A percentile compares a stretch with the other conserved stretches of the same genome.
phyloP scores from a whole-genome alignment of 2,888 invertebrate genomes.

The Thecocarcelia acutangulata region DNA sequence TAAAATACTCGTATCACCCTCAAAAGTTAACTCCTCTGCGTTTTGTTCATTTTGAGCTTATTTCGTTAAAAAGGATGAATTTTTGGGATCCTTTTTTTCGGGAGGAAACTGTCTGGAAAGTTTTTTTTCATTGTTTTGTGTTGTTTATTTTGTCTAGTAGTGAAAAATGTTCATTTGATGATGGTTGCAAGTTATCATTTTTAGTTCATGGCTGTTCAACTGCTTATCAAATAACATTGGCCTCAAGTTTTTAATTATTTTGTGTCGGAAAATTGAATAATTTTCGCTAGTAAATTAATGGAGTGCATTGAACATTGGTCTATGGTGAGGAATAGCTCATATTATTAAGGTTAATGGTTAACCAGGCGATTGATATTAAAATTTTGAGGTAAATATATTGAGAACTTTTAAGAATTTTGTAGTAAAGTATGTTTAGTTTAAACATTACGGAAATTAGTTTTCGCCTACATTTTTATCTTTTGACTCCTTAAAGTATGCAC shows the following conservation, averaged over 20 bases:
- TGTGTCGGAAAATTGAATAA: neutral
- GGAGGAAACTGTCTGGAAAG: conserved; percentile 67
- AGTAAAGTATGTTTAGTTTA: too few species aligned
- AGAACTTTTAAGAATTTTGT: too few species aligned
- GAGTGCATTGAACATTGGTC: too few species aligned
- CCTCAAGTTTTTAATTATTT: conserved; percentile 27
- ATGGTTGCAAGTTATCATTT: conserved; percentile 31
- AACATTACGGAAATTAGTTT: too few species aligned
- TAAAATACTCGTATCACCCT: neutral
- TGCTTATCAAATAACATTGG: conserved; percentile 54
- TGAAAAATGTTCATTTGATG: conserved; percentile 54
- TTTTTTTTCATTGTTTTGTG: conserved; percentile 64
- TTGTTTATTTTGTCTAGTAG: conserved; percentile 54
- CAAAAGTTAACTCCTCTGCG: neutral
- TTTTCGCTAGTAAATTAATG: neutral
- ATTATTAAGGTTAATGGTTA: too few species aligned
- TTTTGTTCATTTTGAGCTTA: conserved; percentile 8
- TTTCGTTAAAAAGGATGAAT: conserved; percentile 47
- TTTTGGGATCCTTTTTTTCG: conserved; percentile 7
- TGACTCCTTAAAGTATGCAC: too few species aligned
- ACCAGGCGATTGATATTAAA: too few species aligned
- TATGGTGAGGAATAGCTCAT: too few species aligned
- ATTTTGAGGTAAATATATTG: too few species aligned
- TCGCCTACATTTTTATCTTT: too few species aligned
- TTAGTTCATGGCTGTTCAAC: conserved; percentile 47